phyloP scores from a whole-genome alignment of 2,888 invertebrate genomes.

The Cryptocephalus primarius region DNA sequence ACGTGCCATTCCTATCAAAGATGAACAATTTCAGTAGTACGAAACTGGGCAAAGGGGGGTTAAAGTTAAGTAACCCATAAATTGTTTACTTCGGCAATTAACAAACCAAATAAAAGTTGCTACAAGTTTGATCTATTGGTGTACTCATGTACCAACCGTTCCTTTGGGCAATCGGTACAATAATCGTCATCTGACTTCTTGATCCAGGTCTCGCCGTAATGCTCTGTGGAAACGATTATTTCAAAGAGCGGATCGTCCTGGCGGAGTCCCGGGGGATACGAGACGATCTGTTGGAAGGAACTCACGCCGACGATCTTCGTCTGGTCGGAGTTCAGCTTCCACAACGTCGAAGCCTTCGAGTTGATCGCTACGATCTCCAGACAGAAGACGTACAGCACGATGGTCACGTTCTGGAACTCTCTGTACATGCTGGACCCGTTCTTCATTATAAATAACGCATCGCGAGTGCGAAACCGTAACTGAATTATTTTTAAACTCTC shows the following conservation, averaged over 20 bases:
- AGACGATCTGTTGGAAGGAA: constrained; percentile 43
- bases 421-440: too few relatives aligned
- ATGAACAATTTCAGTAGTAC: not conserved
- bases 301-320: constrained; percentile 61
- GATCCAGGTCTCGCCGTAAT: constrained; percentile 55
- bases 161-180: constrained; percentile 47
- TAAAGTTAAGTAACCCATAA: too few relatives aligned
- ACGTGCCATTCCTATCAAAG: not conserved
- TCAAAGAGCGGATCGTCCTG: constrained; percentile 63
- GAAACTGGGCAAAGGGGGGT: not conserved
- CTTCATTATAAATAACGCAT: too few relatives aligned
- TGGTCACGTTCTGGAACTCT: too few relatives aligned
- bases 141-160: not conserved
- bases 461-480: too few relatives aligned
- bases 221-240: constrained; percentile 62
- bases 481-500: too few relatives aligned
- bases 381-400: too few relatives aligned
- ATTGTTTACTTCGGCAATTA: too few relatives aligned
- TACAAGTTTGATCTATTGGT: too few relatives aligned
- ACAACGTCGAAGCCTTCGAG: constrained; percentile 71
- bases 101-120: too few relatives aligned
- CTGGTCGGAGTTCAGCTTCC: constrained; percentile 69
- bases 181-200: constrained; percentile 38
- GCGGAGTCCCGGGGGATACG: constrained; percentile 15
- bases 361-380: constrained; percentile 58